Evolutionary conservation across 2,888 invertebrate genomes (phyloP).

Genomic region (Drosophila helvetica): DNA sequence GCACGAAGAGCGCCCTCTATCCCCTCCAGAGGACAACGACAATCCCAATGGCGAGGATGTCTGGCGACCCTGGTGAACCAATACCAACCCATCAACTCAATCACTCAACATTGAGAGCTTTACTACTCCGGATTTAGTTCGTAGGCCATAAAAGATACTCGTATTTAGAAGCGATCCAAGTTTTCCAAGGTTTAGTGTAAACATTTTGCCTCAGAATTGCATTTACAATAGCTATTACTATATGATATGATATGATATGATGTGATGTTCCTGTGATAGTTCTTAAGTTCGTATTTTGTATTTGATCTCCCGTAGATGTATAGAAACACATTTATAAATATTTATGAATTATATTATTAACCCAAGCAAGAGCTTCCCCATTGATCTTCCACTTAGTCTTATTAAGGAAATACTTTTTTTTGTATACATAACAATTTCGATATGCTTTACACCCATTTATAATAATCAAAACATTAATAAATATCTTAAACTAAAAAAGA

Average conservation of each 20-base stretch:
- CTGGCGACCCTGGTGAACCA: constrained; percentile 77
- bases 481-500: constrained; percentile 1
- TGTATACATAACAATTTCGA: constrained; percentile 11
- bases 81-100: constrained; percentile 18
- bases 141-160: constrained; percentile 33
- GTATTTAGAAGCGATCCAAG: constrained; percentile 35
- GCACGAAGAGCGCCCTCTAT: constrained; percentile 12
- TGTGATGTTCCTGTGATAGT: constrained; percentile 82
- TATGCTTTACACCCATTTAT: constrained; percentile 5
- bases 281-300: constrained; percentile 72
- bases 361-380: constrained; percentile 27
- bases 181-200: constrained; percentile 52
- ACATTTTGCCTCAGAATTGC: constrained; percentile 50
- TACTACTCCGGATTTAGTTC: constrained; percentile 57
- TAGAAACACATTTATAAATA: constrained; percentile 26
- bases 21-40: constrained; percentile 34
- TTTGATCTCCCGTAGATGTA: constrained; percentile 70
- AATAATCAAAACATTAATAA: constrained; percentile 17
- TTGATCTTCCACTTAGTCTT: constrained; percentile 62
- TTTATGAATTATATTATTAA: constrained; percentile 41
- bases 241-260: constrained; percentile 39
- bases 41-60: constrained; percentile 70
- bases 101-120: constrained; percentile 69
- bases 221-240: constrained; percentile 23
- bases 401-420: constrained; percentile 19